These are phyloP conservation scores for Napeogenes inachia DNA, from an alignment of 2,888 invertebrate genomes.

Conservation along the genomic window DNA sequence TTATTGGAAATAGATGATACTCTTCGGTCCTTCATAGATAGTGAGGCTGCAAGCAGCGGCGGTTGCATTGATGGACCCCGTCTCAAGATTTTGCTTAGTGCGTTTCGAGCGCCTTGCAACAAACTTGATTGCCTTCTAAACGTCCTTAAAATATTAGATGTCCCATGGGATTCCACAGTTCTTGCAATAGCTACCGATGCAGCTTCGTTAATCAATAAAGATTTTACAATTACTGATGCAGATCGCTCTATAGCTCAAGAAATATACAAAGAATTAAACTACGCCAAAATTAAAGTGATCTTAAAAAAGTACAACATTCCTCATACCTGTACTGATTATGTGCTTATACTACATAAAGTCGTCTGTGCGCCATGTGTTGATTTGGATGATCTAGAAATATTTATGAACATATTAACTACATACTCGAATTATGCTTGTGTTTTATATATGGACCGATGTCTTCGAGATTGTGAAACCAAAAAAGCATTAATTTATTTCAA, in stretches of 20 bases:
- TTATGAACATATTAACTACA: constrained; percentile 52
- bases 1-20: constrained; percentile 66
- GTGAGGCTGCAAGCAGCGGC: constrained; percentile 61
- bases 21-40: constrained; percentile 60
- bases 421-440: constrained; percentile 54
- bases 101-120: constrained; percentile 54
- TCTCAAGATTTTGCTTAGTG: constrained; percentile 55
- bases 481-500: constrained; percentile 58
- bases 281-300: constrained; percentile 65
- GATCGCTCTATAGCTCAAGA: constrained; percentile 58
- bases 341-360: constrained; percentile 61
- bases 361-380: constrained; percentile 49
- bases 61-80: constrained; percentile 62
- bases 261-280: constrained; percentile 64
- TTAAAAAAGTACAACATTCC: constrained; percentile 71
- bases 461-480: constrained; percentile 59
- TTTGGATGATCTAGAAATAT: constrained; percentile 56
- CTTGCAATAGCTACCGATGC: constrained; percentile 53
- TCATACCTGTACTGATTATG: constrained; percentile 59
- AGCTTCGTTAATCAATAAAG: constrained; percentile 53
- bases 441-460: constrained; percentile 61
- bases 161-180: constrained; percentile 61
- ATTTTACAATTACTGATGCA: constrained; percentile 58
- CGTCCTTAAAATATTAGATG: constrained; percentile 66
- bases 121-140: constrained; percentile 64